phyloP scores from a whole-genome alignment of 2,113 vertebrate genomes.

The Tautogolabrus adspersus region DNA sequence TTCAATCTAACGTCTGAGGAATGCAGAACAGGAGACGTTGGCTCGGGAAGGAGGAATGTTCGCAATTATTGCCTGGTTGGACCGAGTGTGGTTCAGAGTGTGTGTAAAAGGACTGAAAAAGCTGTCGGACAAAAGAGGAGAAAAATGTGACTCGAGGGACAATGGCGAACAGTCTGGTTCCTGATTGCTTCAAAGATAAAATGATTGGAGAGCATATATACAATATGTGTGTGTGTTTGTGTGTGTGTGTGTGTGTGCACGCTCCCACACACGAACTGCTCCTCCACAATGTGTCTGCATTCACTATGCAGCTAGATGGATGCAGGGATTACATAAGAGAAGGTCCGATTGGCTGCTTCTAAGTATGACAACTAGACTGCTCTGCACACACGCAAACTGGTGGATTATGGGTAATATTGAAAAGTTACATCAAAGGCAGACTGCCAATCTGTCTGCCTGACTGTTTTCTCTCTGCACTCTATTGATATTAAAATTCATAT shows the following conservation, averaged over 20 bases:
- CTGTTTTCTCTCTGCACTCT: conserved; percentile 25
- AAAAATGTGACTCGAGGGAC: conserved; percentile 1
- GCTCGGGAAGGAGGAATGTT: conserved; percentile 70
- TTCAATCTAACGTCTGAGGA: conserved; percentile 65
- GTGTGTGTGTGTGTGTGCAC: conserved; percentile 6
- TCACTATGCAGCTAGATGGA: conserved; percentile 30
- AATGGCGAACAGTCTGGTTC: neutral
- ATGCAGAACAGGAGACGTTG: conserved; percentile 60
- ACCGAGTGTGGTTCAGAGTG: conserved; percentile 21
- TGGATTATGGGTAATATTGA: conserved; percentile 73
- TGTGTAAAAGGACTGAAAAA: neutral
- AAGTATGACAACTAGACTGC: conserved; percentile 31
- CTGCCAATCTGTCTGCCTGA: conserved; percentile 10
- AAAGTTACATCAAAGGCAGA: conserved; percentile 48
- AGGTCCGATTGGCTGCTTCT: conserved; percentile 62
- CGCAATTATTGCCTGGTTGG: conserved; percentile 55
- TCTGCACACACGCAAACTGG: conserved; percentile 41
- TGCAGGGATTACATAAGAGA: conserved; percentile 70
- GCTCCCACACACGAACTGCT: neutral
- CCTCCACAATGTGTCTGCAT: conserved; percentile 40
- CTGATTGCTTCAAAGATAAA: neutral
- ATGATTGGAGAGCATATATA: neutral
- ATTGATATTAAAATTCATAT: conserved; percentile 31
- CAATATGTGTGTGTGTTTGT: conserved; percentile 32
- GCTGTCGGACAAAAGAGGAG: neutral